phyloP scores from a whole-genome alignment of 2,113 vertebrate species.

The Cichladusa arquata region DNA sequence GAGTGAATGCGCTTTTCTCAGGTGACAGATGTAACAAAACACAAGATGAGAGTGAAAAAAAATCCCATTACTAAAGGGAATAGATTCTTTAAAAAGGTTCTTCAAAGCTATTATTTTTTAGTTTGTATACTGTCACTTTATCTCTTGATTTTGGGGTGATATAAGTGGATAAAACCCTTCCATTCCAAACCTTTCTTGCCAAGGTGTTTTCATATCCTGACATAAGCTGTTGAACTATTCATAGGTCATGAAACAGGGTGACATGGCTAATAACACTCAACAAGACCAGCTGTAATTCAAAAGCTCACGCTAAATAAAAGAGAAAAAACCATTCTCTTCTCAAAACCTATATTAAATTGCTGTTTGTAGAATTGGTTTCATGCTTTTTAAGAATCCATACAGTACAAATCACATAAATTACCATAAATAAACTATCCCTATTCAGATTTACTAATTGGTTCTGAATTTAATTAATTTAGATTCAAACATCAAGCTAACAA shows the following conservation, averaged over 20 bases:
- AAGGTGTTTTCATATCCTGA: constrained; percentile 2
- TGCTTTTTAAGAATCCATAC: background rate
- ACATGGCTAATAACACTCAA: background rate
- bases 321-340: background rate
- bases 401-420: background rate
- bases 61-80: background rate
- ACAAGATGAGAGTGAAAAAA: background rate
- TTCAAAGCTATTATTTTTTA: background rate
- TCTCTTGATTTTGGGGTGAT: background rate
- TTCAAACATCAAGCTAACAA: background rate
- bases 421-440: background rate
- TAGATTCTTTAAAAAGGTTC: background rate
- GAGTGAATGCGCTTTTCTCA: background rate
- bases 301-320: background rate
- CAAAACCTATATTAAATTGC: background rate
- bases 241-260: background rate
- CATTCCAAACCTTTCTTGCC: background rate
- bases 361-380: background rate
- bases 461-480: background rate
- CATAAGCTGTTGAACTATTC: background rate
- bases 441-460: background rate
- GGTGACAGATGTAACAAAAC: background rate
- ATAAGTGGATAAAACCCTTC: background rate
- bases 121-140: background rate
- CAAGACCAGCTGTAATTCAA: background rate